Base-by-base conservation (phyloP, 1,140 invertebrate genomes). In the Drosophila pseudoobscura region DNA sequence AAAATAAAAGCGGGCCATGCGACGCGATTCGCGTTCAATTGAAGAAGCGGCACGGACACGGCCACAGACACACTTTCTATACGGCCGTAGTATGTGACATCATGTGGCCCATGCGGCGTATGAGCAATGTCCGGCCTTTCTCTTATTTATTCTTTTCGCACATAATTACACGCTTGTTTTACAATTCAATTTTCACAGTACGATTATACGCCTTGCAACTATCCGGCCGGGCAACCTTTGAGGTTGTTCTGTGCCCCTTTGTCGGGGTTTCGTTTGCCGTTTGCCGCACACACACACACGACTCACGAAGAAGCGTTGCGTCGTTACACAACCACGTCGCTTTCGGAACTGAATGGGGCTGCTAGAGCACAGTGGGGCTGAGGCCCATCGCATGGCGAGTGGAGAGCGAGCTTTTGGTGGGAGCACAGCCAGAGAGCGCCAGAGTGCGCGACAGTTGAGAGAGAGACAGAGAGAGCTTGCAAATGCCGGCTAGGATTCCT, bases 251-350 rank as follows among this genome's bases (percentile, higher is more conserved):
- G 11, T 39, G 35, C 35, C 35, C 35, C 35, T 39, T 13, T 39
- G 35, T 39, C 35, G 35, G 35, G 9, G 35, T 39, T 39, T 39
- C 35, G 29, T 22, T 51, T 54, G 63, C 45, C 70, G 70, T 56
- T 73, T 9, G 31, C 3, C 35, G 41, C 55, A 46, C 63, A 52
- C 62, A 41, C 64, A 71, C 54, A 56, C 70, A 65, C 50, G 51
- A 71, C 73, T 68, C 65, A 50, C 50, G 51, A 62, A 46, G 20
- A 45, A 57, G 49, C 35, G 45, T 58, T 45, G 65, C 76, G 87
- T 89, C 87, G 87, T 90, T 90, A 90, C 69, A 90, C 87, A 90
- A 90, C 82, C 87, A 90, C 87, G 87, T 90, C 88, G 87, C 76
- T 72, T 72, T 87, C 53, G 65, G 64, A 61, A 90, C 87, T 90